Evolutionary conservation across 2,888 invertebrate species (phyloP).

Genomic region (Bellardia pandia): DNA sequence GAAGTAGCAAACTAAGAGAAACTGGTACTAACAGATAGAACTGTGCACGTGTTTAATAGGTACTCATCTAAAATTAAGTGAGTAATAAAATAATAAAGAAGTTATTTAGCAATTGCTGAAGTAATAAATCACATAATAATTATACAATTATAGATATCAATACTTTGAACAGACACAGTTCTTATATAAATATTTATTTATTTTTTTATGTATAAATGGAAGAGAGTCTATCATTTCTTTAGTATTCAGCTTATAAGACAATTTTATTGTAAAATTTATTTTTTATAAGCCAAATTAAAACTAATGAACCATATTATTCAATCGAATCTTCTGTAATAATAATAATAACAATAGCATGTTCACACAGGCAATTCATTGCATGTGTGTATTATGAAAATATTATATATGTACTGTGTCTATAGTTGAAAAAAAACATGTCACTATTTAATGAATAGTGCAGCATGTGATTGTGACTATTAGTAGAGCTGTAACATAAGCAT

Average conservation of each 20-base stretch:
- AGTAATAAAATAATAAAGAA: background rate
- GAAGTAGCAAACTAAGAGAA: no score
- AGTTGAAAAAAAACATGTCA: conserved; percentile 19
- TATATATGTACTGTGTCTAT: conserved; percentile 8
- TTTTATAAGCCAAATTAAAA: conserved; percentile 62
- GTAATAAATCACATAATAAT: background rate
- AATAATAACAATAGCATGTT: conserved; percentile 16
- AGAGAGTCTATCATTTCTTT: conserved; percentile 5
- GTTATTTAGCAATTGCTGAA: background rate
- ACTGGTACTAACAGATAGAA: no score
- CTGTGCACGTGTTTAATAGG: no score
- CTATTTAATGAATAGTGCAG: conserved; percentile 36
- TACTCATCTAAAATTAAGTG: background rate
- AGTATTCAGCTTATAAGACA: conserved; percentile 12
- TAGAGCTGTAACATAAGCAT: background rate
- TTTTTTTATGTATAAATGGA: background rate
- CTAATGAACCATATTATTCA: conserved; percentile 59
- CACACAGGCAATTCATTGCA: background rate
- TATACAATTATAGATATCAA: background rate
- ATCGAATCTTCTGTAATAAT: conserved; percentile 33
- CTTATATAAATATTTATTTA: background rate
- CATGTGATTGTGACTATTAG: background rate
- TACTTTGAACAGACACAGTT: background rate
- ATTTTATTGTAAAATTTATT: conserved; percentile 26
- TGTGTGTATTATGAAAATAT: conserved; percentile 6